phyloP scores from a whole-genome alignment of 2,113 vertebrate species.

The Stigmatopora nigra region DNA sequence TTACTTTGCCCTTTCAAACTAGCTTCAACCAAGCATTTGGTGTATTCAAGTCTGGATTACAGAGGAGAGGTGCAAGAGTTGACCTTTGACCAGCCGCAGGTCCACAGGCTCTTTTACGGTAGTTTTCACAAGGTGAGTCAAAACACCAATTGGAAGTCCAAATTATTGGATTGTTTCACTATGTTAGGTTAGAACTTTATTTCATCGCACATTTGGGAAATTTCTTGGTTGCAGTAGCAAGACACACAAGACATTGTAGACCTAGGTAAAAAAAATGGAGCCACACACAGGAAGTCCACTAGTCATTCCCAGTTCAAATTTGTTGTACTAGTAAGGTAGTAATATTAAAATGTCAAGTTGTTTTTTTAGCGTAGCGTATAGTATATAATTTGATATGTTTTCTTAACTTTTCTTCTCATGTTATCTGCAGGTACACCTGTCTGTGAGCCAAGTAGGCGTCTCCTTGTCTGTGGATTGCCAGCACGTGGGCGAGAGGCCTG shows the following conservation, averaged over 20 bases:
- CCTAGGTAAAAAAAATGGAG: no score
- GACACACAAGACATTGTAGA: no score
- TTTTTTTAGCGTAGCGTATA: background rate
- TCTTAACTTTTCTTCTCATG: background rate
- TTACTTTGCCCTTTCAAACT: conserved; percentile 3
- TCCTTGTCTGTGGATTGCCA: conserved; percentile 84
- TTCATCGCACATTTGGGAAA: no score
- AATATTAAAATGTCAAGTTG: background rate
- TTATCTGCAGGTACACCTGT: conserved; percentile 79
- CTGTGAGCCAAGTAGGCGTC: conserved; percentile 76
- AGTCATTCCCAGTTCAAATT: no score
- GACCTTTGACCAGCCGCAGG: conserved; percentile 82
- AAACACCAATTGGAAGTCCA: background rate
- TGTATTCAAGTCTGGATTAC: conserved; percentile 85
- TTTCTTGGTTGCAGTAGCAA: no score
- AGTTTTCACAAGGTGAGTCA: conserved; percentile 89
- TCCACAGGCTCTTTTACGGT: conserved; percentile 87
- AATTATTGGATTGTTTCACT: no score
- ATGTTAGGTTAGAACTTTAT: no score
- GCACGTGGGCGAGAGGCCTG: conserved; percentile 74
- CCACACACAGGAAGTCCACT: no score
- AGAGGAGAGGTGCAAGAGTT: conserved; percentile 80
- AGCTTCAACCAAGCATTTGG: conserved; percentile 79
- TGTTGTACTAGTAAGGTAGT: no score
- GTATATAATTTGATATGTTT: no score